Percentiles rank a stretch among this genome's conserved stretches.
Evolutionary conservation across 2,888 invertebrate genomes (phyloP).

Genomic region (Nineta flava): DNA sequence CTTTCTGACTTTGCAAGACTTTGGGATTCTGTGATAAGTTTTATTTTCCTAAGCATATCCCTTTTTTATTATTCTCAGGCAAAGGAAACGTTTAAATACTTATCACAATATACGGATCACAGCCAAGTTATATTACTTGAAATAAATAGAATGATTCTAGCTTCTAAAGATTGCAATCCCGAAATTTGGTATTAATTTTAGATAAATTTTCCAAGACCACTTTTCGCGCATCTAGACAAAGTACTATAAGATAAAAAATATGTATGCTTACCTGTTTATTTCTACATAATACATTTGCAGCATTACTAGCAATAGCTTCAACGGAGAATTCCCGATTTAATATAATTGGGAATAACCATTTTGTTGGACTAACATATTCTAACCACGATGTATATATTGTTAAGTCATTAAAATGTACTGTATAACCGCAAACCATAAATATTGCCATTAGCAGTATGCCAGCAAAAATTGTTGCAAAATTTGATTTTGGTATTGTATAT

Average conservation of each 20-base stretch:
- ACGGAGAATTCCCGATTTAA: conserved; percentile 47
- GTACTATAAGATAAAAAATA: background rate
- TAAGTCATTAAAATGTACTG: conserved; percentile 50
- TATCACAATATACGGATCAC: too few relatives aligned
- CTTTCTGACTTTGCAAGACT: too few relatives aligned
- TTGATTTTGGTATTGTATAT: conserved; percentile 47
- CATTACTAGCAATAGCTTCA: conserved; percentile 40
- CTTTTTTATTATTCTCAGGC: too few relatives aligned
- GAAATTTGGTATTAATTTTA: background rate
- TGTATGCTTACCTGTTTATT: conserved; percentile 47
- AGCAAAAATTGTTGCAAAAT: conserved; percentile 43
- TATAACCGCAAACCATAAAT: conserved; percentile 47
- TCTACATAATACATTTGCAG: conserved; percentile 40
- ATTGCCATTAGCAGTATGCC: conserved; percentile 43
- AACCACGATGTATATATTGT: conserved; percentile 49
- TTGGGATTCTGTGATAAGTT: too few relatives aligned
- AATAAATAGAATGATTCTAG: too few relatives aligned
- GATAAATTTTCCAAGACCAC: background rate
- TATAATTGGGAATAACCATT: conserved; percentile 55
- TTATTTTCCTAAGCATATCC: too few relatives aligned
- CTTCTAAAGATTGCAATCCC: background rate
- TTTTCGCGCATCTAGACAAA: background rate
- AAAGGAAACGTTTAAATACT: too few relatives aligned
- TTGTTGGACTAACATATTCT: conserved; percentile 50
- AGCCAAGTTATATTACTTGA: too few relatives aligned